Conservation (phyloP, 2,888 invertebrate species). For the Cynaeus angustus region DNA sequence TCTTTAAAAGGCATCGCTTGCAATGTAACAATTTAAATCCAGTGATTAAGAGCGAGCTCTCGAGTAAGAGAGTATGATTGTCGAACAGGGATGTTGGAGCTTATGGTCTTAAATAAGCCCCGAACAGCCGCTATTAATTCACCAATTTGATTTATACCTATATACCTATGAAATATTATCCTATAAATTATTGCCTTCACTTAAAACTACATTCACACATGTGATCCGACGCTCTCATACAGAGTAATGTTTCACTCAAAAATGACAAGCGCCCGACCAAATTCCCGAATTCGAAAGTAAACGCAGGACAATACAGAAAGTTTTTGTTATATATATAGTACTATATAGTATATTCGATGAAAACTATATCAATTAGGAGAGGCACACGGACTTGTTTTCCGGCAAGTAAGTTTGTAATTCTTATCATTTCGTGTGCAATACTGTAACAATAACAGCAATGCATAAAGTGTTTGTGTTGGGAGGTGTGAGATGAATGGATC, state of each 20-base stretch:
- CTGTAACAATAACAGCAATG: too few relatives aligned
- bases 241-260: slow-evolving; percentile 25
- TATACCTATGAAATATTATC: slow-evolving; percentile 63
- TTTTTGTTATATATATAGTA: too few relatives aligned
- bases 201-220: slow-evolving; percentile 49
- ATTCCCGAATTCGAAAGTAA: slow-evolving; percentile 9
- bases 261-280: slow-evolving; percentile 6
- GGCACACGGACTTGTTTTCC: too few relatives aligned
- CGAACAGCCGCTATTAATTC: slow-evolving; percentile 62
- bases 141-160: slow-evolving; percentile 63
- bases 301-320: not conserved
- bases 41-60: slow-evolving; percentile 53
- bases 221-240: slow-evolving; percentile 36
- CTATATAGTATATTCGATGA: too few relatives aligned
- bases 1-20: slow-evolving; percentile 47
- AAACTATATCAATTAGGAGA: too few relatives aligned
- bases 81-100: slow-evolving; percentile 63
- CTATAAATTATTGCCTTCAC: slow-evolving; percentile 60
- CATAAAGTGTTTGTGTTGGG: too few relatives aligned
- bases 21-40: slow-evolving; percentile 52
- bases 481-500: slow-evolving; percentile 49
- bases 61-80: slow-evolving; percentile 59
- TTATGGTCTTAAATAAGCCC: slow-evolving; percentile 64
- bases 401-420: too few relatives aligned
- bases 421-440: too few relatives aligned